A percentile compares a stretch with the other conserved stretches of the same genome.
These are phyloP conservation scores for Psophia crepitans DNA, from an alignment of 2,113 vertebrate species.

Conservation along the genomic window DNA sequence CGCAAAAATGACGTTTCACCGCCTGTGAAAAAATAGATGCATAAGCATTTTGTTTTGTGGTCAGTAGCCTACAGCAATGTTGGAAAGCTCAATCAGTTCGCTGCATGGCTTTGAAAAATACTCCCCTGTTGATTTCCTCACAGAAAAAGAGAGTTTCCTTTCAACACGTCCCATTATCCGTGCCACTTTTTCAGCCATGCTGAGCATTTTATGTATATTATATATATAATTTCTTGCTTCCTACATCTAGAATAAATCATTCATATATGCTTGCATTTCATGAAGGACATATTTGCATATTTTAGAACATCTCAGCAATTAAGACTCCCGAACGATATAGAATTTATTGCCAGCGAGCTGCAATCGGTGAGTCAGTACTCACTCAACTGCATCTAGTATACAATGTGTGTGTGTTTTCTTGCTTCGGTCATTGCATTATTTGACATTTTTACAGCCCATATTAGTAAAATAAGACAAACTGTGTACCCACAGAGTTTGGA, in stretches of 20 bases:
- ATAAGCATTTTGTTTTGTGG: background rate
- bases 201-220: background rate
- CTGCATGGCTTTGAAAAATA: background rate
- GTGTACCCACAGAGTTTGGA: background rate
- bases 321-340: background rate
- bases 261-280: background rate
- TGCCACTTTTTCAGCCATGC: background rate
- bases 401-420: background rate
- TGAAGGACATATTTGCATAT: background rate
- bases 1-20: fast-evolving
- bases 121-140: background rate
- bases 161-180: background rate
- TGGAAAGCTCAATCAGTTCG: background rate
- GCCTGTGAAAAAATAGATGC: background rate
- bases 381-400: background rate
- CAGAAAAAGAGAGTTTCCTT: background rate
- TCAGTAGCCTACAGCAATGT: background rate
- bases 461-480: background rate
- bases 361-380: background rate
- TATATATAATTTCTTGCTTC: background rate
- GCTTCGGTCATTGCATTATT: background rate
- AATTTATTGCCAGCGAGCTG: background rate
- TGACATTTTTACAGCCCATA: background rate
- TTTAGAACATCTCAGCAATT: background rate
- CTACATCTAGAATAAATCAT: background rate